phyloP scores from a whole-genome alignment of 2,113 vertebrate genomes.

The Chauna torquata region DNA sequence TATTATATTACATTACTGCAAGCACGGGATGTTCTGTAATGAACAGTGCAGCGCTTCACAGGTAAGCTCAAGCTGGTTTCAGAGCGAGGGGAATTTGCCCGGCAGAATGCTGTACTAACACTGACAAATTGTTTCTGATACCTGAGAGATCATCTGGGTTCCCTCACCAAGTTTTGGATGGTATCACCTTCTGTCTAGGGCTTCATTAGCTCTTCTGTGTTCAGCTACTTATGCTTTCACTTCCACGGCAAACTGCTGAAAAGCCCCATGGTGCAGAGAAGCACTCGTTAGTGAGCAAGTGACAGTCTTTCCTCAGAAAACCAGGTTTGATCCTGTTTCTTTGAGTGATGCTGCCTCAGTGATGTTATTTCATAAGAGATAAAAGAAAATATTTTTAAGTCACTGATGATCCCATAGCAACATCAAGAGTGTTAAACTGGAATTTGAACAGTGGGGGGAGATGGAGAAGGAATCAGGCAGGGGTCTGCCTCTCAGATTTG shows the following conservation, averaged over 20 bases:
- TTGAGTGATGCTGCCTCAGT: neutral
- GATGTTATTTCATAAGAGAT: neutral
- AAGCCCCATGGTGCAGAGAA: neutral
- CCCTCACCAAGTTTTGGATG: neutral
- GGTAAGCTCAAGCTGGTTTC: neutral
- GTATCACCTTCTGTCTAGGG: neutral
- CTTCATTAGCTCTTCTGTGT: neutral
- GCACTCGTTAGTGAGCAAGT: neutral
- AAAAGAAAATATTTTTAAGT: neutral
- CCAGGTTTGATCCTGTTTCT: neutral
- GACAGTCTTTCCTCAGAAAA: neutral
- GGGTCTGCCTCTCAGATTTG: neutral
- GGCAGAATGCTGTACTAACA: neutral
- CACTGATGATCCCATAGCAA: neutral
- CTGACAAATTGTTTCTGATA: neutral
- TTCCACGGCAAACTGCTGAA: neutral
- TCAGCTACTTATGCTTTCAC: neutral
- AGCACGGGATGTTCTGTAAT: neutral
- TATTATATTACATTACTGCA: neutral
- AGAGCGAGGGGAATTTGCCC: neutral
- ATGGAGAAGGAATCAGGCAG: neutral
- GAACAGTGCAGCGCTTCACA: neutral
- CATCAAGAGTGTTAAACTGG: neutral
- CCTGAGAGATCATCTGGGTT: neutral
- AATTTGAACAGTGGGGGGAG: neutral